phyloP scores from a whole-genome alignment of 2,888 invertebrate genomes.

The Saturnia japonica region DNA sequence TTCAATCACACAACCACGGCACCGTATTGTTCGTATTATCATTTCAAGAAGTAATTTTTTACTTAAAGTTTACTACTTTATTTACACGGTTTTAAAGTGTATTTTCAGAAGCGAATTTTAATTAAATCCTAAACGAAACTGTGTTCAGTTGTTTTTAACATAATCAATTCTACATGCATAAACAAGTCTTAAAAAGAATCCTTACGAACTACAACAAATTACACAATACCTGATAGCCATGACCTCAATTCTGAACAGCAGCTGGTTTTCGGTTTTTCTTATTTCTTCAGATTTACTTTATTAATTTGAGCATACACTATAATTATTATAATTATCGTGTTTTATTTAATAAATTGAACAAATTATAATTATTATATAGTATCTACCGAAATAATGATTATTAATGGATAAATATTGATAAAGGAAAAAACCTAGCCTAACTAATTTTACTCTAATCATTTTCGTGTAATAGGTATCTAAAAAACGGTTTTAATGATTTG shows the following conservation, averaged over 20 bases:
- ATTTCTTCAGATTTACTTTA: background rate
- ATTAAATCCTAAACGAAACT: background rate
- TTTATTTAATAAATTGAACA: background rate
- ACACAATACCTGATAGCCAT: background rate
- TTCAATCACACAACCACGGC: constrained; percentile 45
- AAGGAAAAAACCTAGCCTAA: background rate
- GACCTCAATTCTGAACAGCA: background rate
- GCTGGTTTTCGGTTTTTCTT: background rate
- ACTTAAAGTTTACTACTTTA: constrained; percentile 1
- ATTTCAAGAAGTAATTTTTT: constrained; percentile 48
- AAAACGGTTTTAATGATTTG: too few relatives aligned
- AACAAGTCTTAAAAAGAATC: background rate
- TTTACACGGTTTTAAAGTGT: background rate
- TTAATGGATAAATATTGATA: too few relatives aligned
- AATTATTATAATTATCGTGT: background rate
- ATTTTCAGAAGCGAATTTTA: background rate
- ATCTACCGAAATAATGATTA: background rate
- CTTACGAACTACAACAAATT: background rate
- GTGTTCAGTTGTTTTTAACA: background rate
- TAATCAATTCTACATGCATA: background rate
- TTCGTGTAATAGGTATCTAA: too few relatives aligned
- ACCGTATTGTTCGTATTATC: constrained; percentile 39
- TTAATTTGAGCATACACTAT: too few relatives aligned
- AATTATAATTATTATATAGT: background rate
- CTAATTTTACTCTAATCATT: too few relatives aligned